Evolutionary conservation across 2,797 vertebrate species (phyloP).

Genomic region (Glossophaga mutica): DNA sequence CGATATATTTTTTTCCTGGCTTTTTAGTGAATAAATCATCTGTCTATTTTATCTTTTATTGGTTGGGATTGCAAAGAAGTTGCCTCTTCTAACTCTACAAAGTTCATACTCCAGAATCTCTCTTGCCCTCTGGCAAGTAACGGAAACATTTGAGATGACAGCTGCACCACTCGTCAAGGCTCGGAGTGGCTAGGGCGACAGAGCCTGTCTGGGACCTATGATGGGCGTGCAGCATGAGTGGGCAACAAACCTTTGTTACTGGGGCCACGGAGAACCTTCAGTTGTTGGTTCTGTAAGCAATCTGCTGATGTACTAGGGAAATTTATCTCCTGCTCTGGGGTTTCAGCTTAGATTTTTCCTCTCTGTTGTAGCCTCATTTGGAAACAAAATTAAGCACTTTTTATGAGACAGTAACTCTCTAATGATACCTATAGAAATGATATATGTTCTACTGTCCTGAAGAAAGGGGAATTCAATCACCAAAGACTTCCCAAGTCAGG

Average conservation of each 20-base stretch:
- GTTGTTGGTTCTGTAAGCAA: not conserved
- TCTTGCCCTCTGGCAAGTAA: not conserved
- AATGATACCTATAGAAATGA: not conserved
- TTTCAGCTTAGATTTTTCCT: not conserved
- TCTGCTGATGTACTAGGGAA: not conserved
- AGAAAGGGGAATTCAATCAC: not conserved
- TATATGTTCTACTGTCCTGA: not conserved
- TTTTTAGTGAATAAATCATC: not conserved
- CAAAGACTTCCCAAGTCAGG: not conserved
- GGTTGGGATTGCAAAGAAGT: not conserved
- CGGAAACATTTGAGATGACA: not conserved
- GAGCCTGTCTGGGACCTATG: not conserved
- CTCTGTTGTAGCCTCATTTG: not conserved
- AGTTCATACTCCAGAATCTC: not conserved
- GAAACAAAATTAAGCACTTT: slow-evolving; percentile 24
- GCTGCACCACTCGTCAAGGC: not conserved
- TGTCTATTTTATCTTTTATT: not conserved
- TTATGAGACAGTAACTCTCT: not conserved
- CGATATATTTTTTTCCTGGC: not conserved
- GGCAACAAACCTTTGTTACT: not conserved
- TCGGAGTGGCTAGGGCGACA: not conserved
- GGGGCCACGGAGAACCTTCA: not conserved
- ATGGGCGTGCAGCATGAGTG: not conserved
- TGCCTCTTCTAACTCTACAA: not conserved
- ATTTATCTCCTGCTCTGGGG: not conserved